Evolutionary conservation across 2,113 vertebrate species (phyloP).

Genomic region (Holacanthus passer): DNA sequence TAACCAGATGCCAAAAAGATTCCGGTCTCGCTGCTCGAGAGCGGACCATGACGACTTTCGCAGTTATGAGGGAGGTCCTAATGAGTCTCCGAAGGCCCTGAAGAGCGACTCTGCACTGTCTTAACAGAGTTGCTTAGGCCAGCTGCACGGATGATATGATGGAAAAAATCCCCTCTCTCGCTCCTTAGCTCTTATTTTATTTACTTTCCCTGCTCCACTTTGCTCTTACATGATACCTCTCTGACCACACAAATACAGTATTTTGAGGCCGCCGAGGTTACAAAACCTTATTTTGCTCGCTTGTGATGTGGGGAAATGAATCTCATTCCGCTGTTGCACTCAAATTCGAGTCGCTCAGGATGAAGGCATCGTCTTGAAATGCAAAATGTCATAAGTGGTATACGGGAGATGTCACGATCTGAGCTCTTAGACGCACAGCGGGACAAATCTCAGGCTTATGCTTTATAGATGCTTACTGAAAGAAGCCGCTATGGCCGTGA

Average conservation of each 20-base stretch:
- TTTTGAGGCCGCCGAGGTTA: conserved; percentile 19
- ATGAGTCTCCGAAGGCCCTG: conserved; percentile 64
- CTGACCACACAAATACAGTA: conserved; percentile 8
- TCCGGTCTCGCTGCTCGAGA: conserved; percentile 41
- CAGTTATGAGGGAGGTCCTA: conserved; percentile 62
- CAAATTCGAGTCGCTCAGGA: conserved; percentile 1
- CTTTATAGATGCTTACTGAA: conserved; percentile 21
- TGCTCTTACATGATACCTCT: conserved; percentile 37
- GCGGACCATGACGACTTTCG: conserved; percentile 51
- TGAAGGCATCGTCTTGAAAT: conserved; percentile 18
- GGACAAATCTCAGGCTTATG: conserved; percentile 32
- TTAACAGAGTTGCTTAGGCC: conserved; percentile 49
- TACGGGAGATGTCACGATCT: conserved; percentile 33
- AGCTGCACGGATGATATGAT: conserved; percentile 46
- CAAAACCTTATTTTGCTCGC: conserved; percentile 22
- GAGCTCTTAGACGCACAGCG: conserved; percentile 21
- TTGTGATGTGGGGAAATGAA: not conserved
- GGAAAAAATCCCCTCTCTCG: conserved; percentile 6
- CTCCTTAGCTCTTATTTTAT: conserved; percentile 33
- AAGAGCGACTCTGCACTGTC: conserved; percentile 38
- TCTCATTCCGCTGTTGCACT: not conserved
- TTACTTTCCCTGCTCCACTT: conserved; percentile 25
- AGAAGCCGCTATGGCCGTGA: conserved; percentile 44
- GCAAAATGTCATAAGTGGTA: conserved; percentile 31
- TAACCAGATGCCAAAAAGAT: conserved; percentile 42